Percentiles rank a stretch among this genome's conserved stretches.
Conservation (phyloP, 1,140 invertebrate species). For the Listronotus oregonensis region DNA sequence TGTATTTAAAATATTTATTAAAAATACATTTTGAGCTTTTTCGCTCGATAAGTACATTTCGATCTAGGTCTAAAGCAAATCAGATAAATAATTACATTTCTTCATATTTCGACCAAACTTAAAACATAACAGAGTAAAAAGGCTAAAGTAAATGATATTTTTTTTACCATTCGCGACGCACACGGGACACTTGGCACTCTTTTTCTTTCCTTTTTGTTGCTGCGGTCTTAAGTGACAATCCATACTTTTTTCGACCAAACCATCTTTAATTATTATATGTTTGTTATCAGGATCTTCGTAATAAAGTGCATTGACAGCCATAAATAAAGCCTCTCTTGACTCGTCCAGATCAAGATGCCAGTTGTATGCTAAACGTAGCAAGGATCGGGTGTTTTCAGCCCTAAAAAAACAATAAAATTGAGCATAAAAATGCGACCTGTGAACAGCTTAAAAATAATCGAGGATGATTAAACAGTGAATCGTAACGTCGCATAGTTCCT, state of each 20-base stretch:
- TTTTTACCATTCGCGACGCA: constrained; percentile 59
- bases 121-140: too few species aligned
- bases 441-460: too few species aligned
- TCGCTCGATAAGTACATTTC: too few species aligned
- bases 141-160: too few species aligned
- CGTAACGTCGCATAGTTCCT: too few species aligned
- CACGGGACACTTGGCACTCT: constrained; percentile 54
- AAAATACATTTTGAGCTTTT: too few species aligned
- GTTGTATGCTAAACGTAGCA: constrained; percentile 29
- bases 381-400: constrained; percentile 6
- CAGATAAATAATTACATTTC: too few species aligned
- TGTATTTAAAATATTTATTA: too few species aligned
- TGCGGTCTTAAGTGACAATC: constrained; percentile 69
- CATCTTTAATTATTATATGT: constrained; percentile 39
- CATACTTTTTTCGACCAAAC: constrained; percentile 63
- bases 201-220: constrained; percentile 36
- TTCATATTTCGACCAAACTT: too few species aligned
- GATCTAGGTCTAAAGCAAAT: too few species aligned
- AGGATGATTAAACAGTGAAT: too few species aligned
- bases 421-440: not conserved
- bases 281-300: constrained; percentile 19
- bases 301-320: constrained; percentile 34
- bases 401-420: constrained; percentile 6
- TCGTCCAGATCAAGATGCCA: constrained; percentile 44
- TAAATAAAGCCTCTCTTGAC: constrained; percentile 21